Conservation (phyloP, 2,888 invertebrate species). For the Entomobrya proxima region DNA sequence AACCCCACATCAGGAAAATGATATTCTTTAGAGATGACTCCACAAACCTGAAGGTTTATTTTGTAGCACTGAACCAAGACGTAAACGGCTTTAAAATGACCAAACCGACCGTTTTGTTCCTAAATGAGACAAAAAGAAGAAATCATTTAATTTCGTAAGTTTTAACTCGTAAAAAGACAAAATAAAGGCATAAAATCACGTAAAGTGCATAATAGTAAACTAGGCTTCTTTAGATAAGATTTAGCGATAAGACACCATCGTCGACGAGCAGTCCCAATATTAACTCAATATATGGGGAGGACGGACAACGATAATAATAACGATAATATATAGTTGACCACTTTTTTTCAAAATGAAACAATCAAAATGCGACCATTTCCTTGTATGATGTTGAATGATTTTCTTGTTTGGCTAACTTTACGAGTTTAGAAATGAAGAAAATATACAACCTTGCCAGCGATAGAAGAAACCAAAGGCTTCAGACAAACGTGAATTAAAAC, state of each 20-base stretch:
- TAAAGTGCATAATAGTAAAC: slow-evolving; percentile 58
- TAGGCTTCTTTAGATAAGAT: slow-evolving; percentile 41
- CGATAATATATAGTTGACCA: slow-evolving; percentile 54
- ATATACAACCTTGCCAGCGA: slow-evolving; percentile 52
- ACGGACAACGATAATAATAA: not conserved
- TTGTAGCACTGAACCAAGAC: not conserved
- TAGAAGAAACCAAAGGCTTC: not conserved
- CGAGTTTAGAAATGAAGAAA: slow-evolving; percentile 48
- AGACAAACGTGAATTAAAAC: not conserved
- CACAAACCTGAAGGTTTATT: not conserved
- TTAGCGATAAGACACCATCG: slow-evolving; percentile 4
- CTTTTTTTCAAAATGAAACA: slow-evolving; percentile 59
- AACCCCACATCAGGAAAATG: slow-evolving; percentile 5
- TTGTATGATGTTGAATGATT: slow-evolving; percentile 65
- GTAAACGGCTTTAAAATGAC: slow-evolving; percentile 33
- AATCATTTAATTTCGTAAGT: slow-evolving; percentile 23
- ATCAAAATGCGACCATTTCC: slow-evolving; percentile 65
- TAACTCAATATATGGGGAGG: not conserved
- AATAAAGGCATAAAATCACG: slow-evolving; percentile 56
- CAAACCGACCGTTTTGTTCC: slow-evolving; percentile 6
- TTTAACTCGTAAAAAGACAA: slow-evolving; percentile 34
- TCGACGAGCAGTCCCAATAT: not conserved
- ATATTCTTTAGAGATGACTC: not conserved
- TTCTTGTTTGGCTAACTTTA: slow-evolving; percentile 68
- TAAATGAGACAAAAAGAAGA: slow-evolving; percentile 19